phyloP scores from a whole-genome alignment of 2,888 invertebrate species.

The Oithona nana region DNA sequence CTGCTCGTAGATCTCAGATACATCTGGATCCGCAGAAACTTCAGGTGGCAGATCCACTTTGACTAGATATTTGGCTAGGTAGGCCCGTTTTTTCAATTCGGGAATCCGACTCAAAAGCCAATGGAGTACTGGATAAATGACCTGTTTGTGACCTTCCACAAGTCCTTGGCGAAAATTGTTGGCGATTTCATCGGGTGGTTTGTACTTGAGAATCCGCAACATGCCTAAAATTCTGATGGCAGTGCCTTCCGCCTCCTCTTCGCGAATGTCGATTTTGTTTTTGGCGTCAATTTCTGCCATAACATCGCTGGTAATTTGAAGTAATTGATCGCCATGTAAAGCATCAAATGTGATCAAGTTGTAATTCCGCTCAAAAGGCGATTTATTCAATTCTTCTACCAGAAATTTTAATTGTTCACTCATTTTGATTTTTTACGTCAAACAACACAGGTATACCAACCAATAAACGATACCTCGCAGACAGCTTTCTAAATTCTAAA shows the following conservation, averaged over 20 bases:
- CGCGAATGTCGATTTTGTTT: conserved; percentile 48
- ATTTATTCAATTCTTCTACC: conserved; percentile 50
- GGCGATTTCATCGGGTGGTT: conserved; percentile 39
- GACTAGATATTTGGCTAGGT: conserved; percentile 48
- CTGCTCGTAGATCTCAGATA: conserved; percentile 33
- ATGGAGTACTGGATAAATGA: conserved; percentile 51
- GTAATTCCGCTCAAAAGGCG: conserved; percentile 47
- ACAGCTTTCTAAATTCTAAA: not conserved
- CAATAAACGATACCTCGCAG: not conserved
- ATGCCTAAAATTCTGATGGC: conserved; percentile 46
- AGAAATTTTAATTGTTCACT: conserved; percentile 46
- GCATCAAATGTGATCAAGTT: conserved; percentile 71
- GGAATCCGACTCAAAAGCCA: conserved; percentile 57
- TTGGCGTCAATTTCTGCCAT: conserved; percentile 47
- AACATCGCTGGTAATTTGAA: conserved; percentile 59
- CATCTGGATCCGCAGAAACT: conserved; percentile 49
- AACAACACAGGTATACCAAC: not conserved
- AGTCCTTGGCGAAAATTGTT: conserved; percentile 41
- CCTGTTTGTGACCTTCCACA: conserved; percentile 47
- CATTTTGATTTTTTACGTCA: conserved; percentile 33
- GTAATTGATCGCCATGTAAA: conserved; percentile 47
- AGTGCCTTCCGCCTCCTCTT: conserved; percentile 54
- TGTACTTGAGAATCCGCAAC: conserved; percentile 57
- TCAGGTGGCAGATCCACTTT: conserved; percentile 53
- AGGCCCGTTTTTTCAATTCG: conserved; percentile 58